Base-by-base conservation (phyloP, 2,888 invertebrate species). In the Elmis aenea region DNA sequence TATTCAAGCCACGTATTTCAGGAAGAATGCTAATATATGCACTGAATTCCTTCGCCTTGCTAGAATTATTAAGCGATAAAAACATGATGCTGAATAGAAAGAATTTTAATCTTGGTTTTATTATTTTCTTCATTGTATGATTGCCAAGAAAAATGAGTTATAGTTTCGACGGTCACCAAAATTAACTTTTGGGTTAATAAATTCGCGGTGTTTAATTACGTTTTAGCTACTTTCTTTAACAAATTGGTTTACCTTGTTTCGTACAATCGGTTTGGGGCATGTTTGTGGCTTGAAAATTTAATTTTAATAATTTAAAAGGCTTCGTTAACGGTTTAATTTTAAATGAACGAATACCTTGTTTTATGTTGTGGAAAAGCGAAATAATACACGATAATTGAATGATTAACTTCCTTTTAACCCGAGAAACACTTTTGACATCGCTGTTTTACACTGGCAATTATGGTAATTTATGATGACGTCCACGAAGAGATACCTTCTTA, bases 11-110 rank as follows among this genome's bases (percentile, higher is more conserved):
- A 12, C 29, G 22, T 23, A 37, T 32, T 39, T n/a, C 24, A 16
- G 20, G 13, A 26, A 18, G 31, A 40, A 40, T 36, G 12, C 40
- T 36, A 35, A 40, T 40, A 40, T 32, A 40, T 40, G 35, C 40
- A 36, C 21, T 15, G 21, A 27, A 32, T 35, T 27, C 40, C 36
- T 32, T 32, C 31, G 24, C 26, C 23, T 36, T 31, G 30, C 34
- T 30, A 35, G 30, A 40, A 31, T 40, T 40, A 36, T 40, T 35
- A 35, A 35, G 32, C 40, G 23, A 36, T 41, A 41, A 35, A 41
- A 25, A n/a, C 36, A 35, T 21, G n/a, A 35, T 36, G 20, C 13
- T 33, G 36, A 41, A 35, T 35, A 30, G 40, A 12, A 41, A 32
- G 35, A 41, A 41, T 41, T 41, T 41, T 32, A 37, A 37, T 37